phyloP scores from a whole-genome alignment of 2,888 invertebrate genomes.

The Catocala nupta region DNA sequence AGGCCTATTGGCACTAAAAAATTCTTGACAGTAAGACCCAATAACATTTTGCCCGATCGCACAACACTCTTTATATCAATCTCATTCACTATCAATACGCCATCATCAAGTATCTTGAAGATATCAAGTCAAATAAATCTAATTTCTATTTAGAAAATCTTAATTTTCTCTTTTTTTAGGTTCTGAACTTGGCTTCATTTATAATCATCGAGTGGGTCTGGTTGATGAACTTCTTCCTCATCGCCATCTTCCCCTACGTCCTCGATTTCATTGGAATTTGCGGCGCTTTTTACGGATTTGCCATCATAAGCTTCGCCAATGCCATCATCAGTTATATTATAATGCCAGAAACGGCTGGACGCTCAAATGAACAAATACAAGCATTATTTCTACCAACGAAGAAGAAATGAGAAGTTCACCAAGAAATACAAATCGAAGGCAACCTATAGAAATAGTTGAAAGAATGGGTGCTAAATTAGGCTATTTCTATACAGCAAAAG shows the following conservation, averaged over 20 bases:
- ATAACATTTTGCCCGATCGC: too few species aligned
- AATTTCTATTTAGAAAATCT: neutral
- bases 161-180: conserved; percentile 54
- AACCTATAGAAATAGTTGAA: too few species aligned
- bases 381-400: conserved; percentile 34
- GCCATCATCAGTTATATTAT: conserved; percentile 61
- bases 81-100: too few species aligned
- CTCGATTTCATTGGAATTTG: conserved; percentile 63
- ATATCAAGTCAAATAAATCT: too few species aligned
- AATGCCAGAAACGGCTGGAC: conserved; percentile 83
- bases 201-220: conserved; percentile 77
- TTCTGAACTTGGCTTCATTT: conserved; percentile 74
- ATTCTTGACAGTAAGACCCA: too few species aligned
- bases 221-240: conserved; percentile 75
- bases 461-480: too few species aligned
- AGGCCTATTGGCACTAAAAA: too few species aligned
- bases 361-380: conserved; percentile 74
- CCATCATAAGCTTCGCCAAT: conserved; percentile 60
- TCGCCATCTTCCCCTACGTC: conserved; percentile 75
- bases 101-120: too few species aligned
- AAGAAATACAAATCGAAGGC: too few species aligned
- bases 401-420: neutral
- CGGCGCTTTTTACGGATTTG: conserved; percentile 76
- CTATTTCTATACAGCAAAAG: too few species aligned
- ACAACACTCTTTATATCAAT: too few species aligned